phyloP scores from a whole-genome alignment of 2,797 vertebrate species.

The Gambusia yucatana region DNA sequence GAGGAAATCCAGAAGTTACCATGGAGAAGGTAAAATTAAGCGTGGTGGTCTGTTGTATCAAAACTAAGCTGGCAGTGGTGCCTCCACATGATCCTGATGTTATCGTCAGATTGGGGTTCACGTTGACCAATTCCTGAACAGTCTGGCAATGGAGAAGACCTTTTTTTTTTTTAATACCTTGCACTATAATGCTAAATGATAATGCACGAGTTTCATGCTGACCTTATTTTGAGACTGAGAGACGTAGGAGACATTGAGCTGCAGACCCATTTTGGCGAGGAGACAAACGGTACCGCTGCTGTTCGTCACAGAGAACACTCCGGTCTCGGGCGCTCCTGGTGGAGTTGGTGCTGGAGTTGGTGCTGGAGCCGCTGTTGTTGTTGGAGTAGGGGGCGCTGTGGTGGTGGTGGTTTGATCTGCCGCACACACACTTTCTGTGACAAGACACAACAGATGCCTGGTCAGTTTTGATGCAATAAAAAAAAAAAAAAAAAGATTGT shows the following conservation, averaged over 20 bases:
- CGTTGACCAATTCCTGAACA: constrained; percentile 80
- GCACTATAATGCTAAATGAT: background rate
- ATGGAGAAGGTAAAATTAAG: constrained; percentile 83
- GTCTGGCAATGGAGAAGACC: constrained; percentile 52
- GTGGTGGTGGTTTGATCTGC: constrained; percentile 76
- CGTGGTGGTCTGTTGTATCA: constrained; percentile 69
- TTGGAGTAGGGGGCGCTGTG: constrained; percentile 52
- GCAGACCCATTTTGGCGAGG: constrained; percentile 85
- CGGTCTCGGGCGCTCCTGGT: constrained; percentile 68
- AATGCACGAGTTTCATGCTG: constrained; percentile 5
- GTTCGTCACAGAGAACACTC: constrained; percentile 81
- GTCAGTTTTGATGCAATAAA: background rate
- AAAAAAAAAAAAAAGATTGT: background rate
- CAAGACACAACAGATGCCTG: background rate
- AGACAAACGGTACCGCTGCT: constrained; percentile 70
- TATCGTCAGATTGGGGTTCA: constrained; percentile 76
- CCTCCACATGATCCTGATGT: constrained; percentile 79
- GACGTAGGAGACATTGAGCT: constrained; percentile 89
- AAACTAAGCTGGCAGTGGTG: constrained; percentile 71
- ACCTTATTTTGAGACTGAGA: constrained; percentile 79
- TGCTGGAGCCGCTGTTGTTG: constrained; percentile 41
- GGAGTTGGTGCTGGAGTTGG: constrained; percentile 64
- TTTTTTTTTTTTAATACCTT: background rate
- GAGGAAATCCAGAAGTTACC: constrained; percentile 71
- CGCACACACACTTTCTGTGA: constrained; percentile 84